These are phyloP conservation scores for Adrianichthys oophorus DNA, from an alignment of 2,797 vertebrate species.

Conservation along the genomic window DNA sequence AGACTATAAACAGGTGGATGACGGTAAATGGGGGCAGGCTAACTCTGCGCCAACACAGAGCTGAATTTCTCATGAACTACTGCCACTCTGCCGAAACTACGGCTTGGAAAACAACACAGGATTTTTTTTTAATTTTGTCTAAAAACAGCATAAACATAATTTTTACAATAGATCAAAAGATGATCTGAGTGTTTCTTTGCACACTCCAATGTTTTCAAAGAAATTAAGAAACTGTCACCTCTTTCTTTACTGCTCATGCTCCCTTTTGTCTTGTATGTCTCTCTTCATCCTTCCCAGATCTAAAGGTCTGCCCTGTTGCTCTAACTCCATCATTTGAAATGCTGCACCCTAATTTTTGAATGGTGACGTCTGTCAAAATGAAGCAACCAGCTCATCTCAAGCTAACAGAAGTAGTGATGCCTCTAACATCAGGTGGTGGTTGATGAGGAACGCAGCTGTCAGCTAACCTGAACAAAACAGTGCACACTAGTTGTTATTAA, in stretches of 20 bases:
- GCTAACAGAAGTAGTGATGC: not conserved
- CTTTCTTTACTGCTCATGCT: not conserved
- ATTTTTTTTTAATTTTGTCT: too few relatives aligned
- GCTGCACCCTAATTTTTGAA: not conserved
- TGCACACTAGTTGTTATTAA: not conserved
- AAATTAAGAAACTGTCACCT: not conserved
- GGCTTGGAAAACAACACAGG: too few relatives aligned
- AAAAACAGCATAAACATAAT: too few relatives aligned
- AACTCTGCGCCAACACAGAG: too few relatives aligned
- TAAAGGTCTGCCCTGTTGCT: not conserved
- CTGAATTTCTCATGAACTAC: too few relatives aligned
- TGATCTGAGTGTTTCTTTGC: not conserved
- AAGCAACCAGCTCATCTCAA: not conserved
- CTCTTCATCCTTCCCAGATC: not conserved
- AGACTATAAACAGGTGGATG: too few relatives aligned
- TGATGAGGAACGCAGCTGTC: not conserved
- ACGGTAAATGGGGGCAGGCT: too few relatives aligned
- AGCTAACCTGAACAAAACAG: not conserved
- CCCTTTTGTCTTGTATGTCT: not conserved
- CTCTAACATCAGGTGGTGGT: not conserved
- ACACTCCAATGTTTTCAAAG: not conserved
- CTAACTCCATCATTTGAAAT: not conserved
- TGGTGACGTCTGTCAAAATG: not conserved
- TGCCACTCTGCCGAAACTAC: too few relatives aligned
- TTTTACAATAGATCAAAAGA: too few relatives aligned